Conservation (phyloP, 2,797 vertebrate species). For the Chelon labrosus region DNA sequence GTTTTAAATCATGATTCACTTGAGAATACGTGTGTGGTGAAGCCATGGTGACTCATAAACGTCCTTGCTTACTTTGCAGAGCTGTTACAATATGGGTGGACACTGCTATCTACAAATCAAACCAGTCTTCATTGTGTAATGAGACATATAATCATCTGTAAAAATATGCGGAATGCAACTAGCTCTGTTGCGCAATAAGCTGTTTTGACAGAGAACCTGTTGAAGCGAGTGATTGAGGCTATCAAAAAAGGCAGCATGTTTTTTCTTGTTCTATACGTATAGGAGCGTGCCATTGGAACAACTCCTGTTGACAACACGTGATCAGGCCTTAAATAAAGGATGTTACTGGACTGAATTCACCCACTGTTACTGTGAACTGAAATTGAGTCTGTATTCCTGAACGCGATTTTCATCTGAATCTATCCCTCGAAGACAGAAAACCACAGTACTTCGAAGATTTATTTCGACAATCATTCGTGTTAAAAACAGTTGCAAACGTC, state of each 20-base stretch:
- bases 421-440: not conserved
- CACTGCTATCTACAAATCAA: constrained; percentile 29
- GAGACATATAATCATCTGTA: constrained; percentile 9
- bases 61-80: constrained; percentile 66
- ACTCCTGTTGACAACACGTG: constrained; percentile 7
- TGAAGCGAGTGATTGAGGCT: constrained; percentile 25
- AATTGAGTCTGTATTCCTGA: not conserved
- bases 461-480: not conserved
- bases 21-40: constrained; percentile 40
- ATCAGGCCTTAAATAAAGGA: constrained; percentile 9
- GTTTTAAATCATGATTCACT: constrained; percentile 45
- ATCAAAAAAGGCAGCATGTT: constrained; percentile 12
- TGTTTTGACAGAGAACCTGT: constrained; percentile 47
- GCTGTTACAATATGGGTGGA: constrained; percentile 25
- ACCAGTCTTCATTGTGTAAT: constrained; percentile 48
- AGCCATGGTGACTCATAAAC: constrained; percentile 69
- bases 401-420: not conserved
- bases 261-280: constrained; percentile 39
- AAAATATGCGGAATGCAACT: constrained; percentile 29
- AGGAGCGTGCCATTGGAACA: not conserved
- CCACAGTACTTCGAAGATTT: not conserved
- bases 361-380: not conserved
- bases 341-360: not conserved
- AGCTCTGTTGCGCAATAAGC: constrained; percentile 25
- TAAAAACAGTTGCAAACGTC: not conserved